These are phyloP conservation scores for Bimastos eiseni DNA, from an alignment of 2,888 invertebrate genomes.

Conservation along the genomic window DNA sequence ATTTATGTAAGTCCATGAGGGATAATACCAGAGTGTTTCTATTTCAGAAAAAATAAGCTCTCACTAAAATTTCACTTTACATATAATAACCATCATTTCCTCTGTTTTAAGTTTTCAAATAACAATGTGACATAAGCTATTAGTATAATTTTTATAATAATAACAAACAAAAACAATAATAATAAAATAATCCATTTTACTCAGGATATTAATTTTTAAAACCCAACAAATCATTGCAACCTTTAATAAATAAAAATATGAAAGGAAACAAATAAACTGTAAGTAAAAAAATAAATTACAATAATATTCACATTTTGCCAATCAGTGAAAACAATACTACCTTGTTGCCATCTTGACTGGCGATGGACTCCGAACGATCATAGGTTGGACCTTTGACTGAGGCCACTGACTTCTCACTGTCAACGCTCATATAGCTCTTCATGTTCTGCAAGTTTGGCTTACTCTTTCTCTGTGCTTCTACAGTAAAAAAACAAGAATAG, in stretches of 20 bases:
- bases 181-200: not conserved
- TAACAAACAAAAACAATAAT: too few species aligned
- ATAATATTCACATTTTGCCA: not conserved
- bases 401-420: constrained; percentile 37
- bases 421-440: constrained; percentile 38
- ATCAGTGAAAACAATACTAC: not conserved
- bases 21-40: not conserved
- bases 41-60: not conserved
- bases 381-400: constrained; percentile 19
- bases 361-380: not conserved
- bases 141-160: too few species aligned
- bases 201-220: not conserved
- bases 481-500: not conserved
- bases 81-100: too few species aligned
- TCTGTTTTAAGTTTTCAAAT: too few species aligned
- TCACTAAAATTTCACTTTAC: not conserved
- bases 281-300: not conserved
- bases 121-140: too few species aligned
- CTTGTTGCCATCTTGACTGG: not conserved
- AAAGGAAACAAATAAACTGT: not conserved
- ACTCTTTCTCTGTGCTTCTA: not conserved
- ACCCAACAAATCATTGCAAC: not conserved
- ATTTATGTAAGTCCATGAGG: not conserved
- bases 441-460: constrained; percentile 23
- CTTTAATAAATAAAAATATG: not conserved